These are phyloP conservation scores for Callosobruchus maculatus DNA, from an alignment of 2,888 invertebrate genomes.

Conservation along the genomic window DNA sequence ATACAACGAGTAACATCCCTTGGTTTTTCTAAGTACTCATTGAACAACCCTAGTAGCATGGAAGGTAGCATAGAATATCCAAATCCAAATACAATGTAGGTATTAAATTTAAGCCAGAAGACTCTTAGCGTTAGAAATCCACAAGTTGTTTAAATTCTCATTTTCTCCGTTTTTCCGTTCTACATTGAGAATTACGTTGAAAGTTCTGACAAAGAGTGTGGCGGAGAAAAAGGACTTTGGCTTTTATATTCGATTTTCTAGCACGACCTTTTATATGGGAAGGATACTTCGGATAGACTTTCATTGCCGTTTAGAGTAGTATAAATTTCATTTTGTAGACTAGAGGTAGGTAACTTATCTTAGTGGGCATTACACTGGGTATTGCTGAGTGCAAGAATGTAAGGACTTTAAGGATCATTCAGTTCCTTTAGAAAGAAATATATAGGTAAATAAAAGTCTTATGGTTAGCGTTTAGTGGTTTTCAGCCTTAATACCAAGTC, in stretches of 20 bases:
- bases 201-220: not conserved
- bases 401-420: no score
- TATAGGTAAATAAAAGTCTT: no score
- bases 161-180: not conserved
- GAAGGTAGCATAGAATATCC: no score
- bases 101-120: not conserved
- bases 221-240: not conserved
- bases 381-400: not conserved
- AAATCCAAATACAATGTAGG: not conserved
- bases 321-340: not conserved
- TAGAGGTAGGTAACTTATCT: not conserved
- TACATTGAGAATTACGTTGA: not conserved
- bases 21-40: no score
- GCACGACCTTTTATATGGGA: not conserved
- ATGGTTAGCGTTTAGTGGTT: no score
- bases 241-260: not conserved
- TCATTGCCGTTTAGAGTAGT: not conserved
- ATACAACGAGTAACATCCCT: no score
- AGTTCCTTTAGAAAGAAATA: no score
- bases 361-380: not conserved
- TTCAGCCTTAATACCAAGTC: no score
- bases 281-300: not conserved
- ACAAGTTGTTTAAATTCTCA: constrained; percentile 1
- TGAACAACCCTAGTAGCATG: no score
- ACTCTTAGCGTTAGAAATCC: not conserved